Conservation (phyloP, 2,797 vertebrate species). For the Botia almorhae region DNA sequence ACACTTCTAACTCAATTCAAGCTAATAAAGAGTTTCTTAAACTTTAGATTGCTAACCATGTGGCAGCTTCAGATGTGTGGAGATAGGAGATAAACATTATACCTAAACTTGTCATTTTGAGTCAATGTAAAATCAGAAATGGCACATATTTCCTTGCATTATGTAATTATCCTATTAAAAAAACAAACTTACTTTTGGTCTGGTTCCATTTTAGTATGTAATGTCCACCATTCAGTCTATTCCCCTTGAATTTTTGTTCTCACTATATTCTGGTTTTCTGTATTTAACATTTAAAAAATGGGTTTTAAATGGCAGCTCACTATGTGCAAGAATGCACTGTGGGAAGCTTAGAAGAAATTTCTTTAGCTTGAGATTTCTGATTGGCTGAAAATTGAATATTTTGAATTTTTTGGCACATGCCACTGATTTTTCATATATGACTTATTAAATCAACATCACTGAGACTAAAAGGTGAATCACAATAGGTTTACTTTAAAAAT, state of each 20-base stretch:
- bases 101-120: neutral
- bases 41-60: neutral
- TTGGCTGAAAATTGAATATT: neutral
- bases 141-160: too few relatives aligned
- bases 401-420: neutral
- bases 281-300: too few relatives aligned
- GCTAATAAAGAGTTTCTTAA: neutral
- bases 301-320: too few relatives aligned
- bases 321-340: too few relatives aligned
- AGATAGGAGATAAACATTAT: neutral
- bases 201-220: too few relatives aligned
- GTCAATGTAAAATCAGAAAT: neutral
- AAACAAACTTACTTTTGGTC: too few relatives aligned
- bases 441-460: neutral
- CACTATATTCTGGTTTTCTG: too few relatives aligned
- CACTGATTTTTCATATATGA: neutral
- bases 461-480: neutral
- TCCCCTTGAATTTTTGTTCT: too few relatives aligned
- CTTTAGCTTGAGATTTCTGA: neutral
- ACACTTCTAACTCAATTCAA: conserved; percentile 17
- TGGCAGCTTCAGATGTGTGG: neutral
- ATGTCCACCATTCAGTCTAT: too few relatives aligned
- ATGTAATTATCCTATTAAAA: too few relatives aligned
- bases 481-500: conserved; percentile 16
- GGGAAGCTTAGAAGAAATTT: too few relatives aligned